Conservation (phyloP, 2,888 invertebrate genomes). For the Smittia sp. region DNA sequence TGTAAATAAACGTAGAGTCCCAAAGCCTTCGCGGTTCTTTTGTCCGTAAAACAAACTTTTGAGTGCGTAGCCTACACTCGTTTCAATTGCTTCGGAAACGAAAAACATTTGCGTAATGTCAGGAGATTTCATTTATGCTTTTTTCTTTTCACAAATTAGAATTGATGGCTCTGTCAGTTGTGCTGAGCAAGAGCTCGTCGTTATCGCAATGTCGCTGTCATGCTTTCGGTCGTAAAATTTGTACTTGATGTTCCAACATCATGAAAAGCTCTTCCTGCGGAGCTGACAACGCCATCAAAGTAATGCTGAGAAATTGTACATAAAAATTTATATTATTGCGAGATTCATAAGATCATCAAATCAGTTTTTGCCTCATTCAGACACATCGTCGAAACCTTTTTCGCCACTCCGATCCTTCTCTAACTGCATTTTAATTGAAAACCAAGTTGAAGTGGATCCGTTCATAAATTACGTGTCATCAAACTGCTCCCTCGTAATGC, state of each 20-base stretch:
- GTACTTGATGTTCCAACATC: not conserved
- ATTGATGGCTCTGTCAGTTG: not conserved
- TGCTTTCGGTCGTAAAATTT: not conserved
- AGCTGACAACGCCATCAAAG: too few species aligned
- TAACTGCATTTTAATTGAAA: too few species aligned
- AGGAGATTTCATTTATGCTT: not conserved
- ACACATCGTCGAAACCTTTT: too few species aligned
- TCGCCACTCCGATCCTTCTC: too few species aligned
- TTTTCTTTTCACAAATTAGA: conserved; percentile 2
- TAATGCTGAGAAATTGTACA: too few species aligned
- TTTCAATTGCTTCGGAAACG: not conserved
- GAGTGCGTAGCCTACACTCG: not conserved
- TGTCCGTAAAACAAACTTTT: not conserved
- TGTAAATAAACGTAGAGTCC: not conserved
- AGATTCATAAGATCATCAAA: too few species aligned
- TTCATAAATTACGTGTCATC: too few species aligned
- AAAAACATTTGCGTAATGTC: conserved; percentile 6
- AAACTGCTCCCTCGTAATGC: too few species aligned
- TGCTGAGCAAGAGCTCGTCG: not conserved
- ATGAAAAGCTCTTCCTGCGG: too few species aligned
- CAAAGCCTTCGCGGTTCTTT: not conserved
- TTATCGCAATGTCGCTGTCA: not conserved
- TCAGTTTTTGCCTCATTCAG: too few species aligned
- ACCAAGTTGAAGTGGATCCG: too few species aligned
- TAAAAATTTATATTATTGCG: too few species aligned